Evolutionary conservation across 2,888 invertebrate genomes (phyloP).

Genomic region (Nomada lathburiana): DNA sequence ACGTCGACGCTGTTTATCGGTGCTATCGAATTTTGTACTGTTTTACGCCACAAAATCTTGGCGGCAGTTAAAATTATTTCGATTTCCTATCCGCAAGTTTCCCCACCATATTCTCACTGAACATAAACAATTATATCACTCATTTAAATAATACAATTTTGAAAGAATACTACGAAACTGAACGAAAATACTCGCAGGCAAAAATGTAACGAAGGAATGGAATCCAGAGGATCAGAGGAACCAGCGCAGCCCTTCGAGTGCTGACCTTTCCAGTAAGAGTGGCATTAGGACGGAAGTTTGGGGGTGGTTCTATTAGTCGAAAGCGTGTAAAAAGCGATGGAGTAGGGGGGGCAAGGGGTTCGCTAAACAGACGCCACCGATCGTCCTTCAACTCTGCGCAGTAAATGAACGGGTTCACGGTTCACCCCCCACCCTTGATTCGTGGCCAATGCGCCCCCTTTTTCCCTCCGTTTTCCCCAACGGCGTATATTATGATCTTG

Average conservation of each 20-base stretch:
- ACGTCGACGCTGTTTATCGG: neutral
- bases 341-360: slow-evolving; percentile 8
- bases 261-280: slow-evolving; percentile 56
- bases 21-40: neutral
- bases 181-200: too few relatives aligned
- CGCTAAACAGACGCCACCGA: slow-evolving; percentile 45
- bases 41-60: neutral
- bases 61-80: neutral
- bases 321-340: slow-evolving; percentile 8
- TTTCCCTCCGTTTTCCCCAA: slow-evolving; percentile 20
- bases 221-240: too few relatives aligned
- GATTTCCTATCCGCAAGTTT: too few relatives aligned
- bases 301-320: slow-evolving; percentile 26
- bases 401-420: slow-evolving; percentile 55
- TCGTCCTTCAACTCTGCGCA: slow-evolving; percentile 57
- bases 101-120: too few relatives aligned
- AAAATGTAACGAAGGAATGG: too few relatives aligned
- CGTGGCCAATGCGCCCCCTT: slow-evolving; percentile 15
- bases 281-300: slow-evolving; percentile 44
- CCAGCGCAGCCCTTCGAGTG: slow-evolving; percentile 12
- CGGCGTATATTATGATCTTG: slow-evolving; percentile 56
- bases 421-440: slow-evolving; percentile 19
- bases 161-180: too few relatives aligned
- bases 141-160: too few relatives aligned
- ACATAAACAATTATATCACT: too few relatives aligned